Evolutionary conservation across 2,113 vertebrate genomes (phyloP).

Genomic region (Recurvirostra avosetta): DNA sequence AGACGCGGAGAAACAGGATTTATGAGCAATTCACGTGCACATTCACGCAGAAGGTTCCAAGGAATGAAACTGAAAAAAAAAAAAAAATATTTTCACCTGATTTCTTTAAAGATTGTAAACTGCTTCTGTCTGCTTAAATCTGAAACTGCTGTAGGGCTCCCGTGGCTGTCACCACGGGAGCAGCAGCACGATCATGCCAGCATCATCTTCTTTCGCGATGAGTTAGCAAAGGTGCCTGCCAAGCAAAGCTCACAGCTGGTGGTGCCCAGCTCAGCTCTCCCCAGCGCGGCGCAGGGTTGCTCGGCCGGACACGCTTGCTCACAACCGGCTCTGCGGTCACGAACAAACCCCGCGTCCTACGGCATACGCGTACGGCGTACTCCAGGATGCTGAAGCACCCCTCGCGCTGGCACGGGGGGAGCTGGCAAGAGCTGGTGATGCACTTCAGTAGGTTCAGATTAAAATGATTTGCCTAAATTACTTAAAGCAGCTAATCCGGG

Average conservation of each 20-base stretch:
- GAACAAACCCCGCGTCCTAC: rapidly evolving
- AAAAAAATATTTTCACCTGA: neutral
- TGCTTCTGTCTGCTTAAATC: neutral
- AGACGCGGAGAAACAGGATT: neutral
- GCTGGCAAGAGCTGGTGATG: neutral
- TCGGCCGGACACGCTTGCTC: rapidly evolving
- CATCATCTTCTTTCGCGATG: rapidly evolving
- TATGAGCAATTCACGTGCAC: neutral
- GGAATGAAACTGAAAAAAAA: neutral
- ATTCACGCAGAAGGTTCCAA: rapidly evolving
- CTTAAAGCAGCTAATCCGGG: too few relatives aligned
- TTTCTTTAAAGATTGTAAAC: neutral
- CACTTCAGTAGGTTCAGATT: neutral
- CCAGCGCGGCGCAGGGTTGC: rapidly evolving
- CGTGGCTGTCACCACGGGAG: neutral
- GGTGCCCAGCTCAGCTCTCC: neutral
- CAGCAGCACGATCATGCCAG: neutral
- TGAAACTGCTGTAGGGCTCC: neutral
- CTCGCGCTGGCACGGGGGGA: neutral
- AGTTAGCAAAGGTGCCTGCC: neutral
- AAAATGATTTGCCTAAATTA: too few relatives aligned
- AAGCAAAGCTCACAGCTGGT: neutral
- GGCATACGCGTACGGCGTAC: rapidly evolving
- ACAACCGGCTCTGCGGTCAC: rapidly evolving
- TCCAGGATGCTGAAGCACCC: neutral